Evolutionary conservation across 1,140 invertebrate species (phyloP).

Genomic region (Macrobrachium nipponense): DNA sequence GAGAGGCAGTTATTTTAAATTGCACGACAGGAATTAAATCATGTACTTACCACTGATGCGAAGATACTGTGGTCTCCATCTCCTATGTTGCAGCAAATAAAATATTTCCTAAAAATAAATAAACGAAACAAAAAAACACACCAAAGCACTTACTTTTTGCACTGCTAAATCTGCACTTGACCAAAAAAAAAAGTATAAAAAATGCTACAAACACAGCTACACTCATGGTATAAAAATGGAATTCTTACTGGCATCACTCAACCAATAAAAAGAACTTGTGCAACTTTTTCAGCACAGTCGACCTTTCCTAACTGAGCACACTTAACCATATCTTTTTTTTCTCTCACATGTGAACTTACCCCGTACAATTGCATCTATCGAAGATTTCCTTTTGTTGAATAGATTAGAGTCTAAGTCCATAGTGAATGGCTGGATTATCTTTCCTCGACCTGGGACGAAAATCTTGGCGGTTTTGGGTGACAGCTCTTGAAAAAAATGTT

Average conservation of each 20-base stretch:
- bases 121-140: not conserved
- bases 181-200: not conserved
- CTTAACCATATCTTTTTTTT: not conserved
- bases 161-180: not conserved
- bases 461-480: slow-evolving; percentile 58
- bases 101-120: not conserved
- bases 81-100: not conserved
- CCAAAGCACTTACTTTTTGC: not conserved
- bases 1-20: not conserved
- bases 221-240: too few relatives aligned
- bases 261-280: not conserved
- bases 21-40: not conserved
- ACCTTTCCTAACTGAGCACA: not conserved
- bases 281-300: not conserved
- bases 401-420: slow-evolving; percentile 58
- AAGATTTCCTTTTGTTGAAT: slow-evolving; percentile 59
- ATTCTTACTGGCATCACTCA: too few relatives aligned
- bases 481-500: slow-evolving; percentile 50
- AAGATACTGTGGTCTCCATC: not conserved
- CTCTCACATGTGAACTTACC: slow-evolving; percentile 36
- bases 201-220: too few relatives aligned
- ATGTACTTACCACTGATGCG: not conserved
- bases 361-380: slow-evolving; percentile 59
- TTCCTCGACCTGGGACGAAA: slow-evolving; percentile 54
- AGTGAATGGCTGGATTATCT: slow-evolving; percentile 56